These are phyloP conservation scores for Hydrozoanthus gracilis DNA, from an alignment of 92 coral and sea anemone species.

Conservation along the genomic window DNA sequence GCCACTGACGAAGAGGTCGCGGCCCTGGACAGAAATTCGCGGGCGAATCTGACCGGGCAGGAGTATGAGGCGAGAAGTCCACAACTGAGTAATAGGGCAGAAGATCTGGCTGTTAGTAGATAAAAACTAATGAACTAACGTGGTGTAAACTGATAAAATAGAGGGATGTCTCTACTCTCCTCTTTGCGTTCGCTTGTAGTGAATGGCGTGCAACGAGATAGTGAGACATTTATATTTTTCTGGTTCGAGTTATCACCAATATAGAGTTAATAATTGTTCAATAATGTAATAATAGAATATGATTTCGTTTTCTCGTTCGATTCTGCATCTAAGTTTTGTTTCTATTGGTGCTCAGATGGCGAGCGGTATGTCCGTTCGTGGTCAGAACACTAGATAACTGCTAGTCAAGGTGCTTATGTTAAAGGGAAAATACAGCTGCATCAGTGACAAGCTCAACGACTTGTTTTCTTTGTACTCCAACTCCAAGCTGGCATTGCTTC, in stretches of 20 bases:
- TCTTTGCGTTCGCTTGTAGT: background rate
- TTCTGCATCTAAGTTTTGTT: background rate
- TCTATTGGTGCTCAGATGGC: background rate
- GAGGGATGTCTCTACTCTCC: background rate
- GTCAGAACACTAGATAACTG: background rate
- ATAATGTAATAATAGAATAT: background rate
- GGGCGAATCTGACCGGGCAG: constrained; percentile 67
- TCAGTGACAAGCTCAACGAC: too few species aligned
- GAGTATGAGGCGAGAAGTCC: constrained; percentile 50
- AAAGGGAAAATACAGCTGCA: background rate
- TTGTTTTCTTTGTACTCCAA: background rate
- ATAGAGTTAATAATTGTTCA: background rate
- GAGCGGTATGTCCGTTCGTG: background rate
- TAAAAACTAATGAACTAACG: constrained; percentile 22
- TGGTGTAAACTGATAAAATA: background rate
- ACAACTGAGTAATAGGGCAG: constrained; percentile 69
- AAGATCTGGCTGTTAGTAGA: constrained; percentile 84
- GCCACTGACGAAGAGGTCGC: constrained; percentile 94
- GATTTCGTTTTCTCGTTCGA: background rate
- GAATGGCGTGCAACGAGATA: background rate
- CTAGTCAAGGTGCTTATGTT: background rate
- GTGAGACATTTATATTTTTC: background rate
- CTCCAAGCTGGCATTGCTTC: constrained; percentile 34
- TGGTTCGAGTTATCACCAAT: background rate
- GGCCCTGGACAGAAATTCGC: constrained; percentile 82